Evolutionary conservation across 2,113 vertebrate genomes (phyloP).

Genomic region (Nerophis ophidion): DNA sequence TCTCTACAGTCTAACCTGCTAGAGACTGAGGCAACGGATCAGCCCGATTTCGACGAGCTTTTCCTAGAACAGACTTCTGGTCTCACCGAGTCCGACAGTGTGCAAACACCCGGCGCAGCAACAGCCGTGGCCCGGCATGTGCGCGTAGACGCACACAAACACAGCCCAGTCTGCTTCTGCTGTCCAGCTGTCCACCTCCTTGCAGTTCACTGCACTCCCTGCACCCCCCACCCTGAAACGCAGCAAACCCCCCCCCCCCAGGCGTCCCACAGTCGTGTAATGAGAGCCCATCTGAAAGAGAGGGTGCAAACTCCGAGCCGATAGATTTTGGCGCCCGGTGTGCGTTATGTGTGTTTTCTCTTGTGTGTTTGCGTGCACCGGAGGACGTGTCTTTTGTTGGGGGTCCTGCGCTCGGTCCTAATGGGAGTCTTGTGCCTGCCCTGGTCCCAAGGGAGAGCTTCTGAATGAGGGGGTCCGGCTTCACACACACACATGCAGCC

Average conservation of each 20-base stretch:
- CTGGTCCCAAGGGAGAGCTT: slow-evolving; percentile 68
- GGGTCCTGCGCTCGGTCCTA: slow-evolving; percentile 65
- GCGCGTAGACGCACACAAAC: slow-evolving; percentile 52
- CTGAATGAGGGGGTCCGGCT: slow-evolving; percentile 76
- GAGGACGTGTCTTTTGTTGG: slow-evolving; percentile 72
- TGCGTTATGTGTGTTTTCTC: slow-evolving; percentile 40
- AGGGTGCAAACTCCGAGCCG: slow-evolving; percentile 44
- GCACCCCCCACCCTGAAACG: slow-evolving; percentile 9
- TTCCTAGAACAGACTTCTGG: no score
- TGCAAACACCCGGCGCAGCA: no score
- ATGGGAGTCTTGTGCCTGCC: slow-evolving; percentile 78
- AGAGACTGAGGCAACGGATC: no score
- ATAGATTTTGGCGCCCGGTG: slow-evolving; percentile 42
- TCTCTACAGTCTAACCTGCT: no score
- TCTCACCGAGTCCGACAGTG: no score
- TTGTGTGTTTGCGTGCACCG: slow-evolving; percentile 46
- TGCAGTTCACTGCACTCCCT: slow-evolving; percentile 59
- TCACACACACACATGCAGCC: slow-evolving; percentile 54
- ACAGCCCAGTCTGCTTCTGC: slow-evolving; percentile 54
- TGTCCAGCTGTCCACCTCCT: slow-evolving; percentile 73
- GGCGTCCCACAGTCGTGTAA: slow-evolving; percentile 25
- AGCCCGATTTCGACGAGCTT: no score
- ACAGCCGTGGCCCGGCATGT: slow-evolving; percentile 27
- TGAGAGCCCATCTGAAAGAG: slow-evolving; percentile 33
- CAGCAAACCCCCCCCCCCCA: slow-evolving; percentile 5